These are phyloP conservation scores for Drosophila nebulosa DNA, from an alignment of 1,140 invertebrate species.

Conservation along the genomic window DNA sequence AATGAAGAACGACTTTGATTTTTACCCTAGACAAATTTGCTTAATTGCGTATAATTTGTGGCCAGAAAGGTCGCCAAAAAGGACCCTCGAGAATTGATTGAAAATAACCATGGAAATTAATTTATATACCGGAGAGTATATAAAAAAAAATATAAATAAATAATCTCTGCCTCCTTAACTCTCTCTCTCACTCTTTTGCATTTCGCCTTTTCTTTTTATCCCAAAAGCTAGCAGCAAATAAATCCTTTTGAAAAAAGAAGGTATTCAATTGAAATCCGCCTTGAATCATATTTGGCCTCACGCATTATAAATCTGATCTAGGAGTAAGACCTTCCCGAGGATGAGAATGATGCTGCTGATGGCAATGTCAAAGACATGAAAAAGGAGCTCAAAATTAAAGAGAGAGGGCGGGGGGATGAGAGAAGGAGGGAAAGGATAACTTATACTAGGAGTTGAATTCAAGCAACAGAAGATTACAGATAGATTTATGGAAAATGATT, in stretches of 20 bases:
- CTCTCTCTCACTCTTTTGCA: background rate
- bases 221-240: background rate
- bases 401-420: background rate
- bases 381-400: background rate
- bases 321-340: slow-evolving; percentile 37
- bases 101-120: slow-evolving; percentile 53
- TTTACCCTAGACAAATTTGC: slow-evolving; percentile 70
- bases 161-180: background rate
- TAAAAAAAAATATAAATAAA: background rate
- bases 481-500: slow-evolving; percentile 79
- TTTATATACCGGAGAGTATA: background rate
- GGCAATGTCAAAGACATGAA: background rate
- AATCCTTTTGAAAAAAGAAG: background rate
- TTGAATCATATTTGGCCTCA: slow-evolving; percentile 34
- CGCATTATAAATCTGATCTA: slow-evolving; percentile 9
- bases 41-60: slow-evolving; percentile 78
- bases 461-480: slow-evolving; percentile 51
- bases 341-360: background rate
- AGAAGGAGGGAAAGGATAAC: slow-evolving; percentile 24
- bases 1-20: slow-evolving; percentile 41
- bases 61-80: slow-evolving; percentile 40
- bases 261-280: slow-evolving; percentile 7
- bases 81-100: slow-evolving; percentile 14
- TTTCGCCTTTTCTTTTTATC: too few relatives aligned
- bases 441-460: slow-evolving; percentile 50